Evolutionary conservation across 1,140 invertebrate genomes (phyloP).

Genomic region (Propsilocerus akamusi): DNA sequence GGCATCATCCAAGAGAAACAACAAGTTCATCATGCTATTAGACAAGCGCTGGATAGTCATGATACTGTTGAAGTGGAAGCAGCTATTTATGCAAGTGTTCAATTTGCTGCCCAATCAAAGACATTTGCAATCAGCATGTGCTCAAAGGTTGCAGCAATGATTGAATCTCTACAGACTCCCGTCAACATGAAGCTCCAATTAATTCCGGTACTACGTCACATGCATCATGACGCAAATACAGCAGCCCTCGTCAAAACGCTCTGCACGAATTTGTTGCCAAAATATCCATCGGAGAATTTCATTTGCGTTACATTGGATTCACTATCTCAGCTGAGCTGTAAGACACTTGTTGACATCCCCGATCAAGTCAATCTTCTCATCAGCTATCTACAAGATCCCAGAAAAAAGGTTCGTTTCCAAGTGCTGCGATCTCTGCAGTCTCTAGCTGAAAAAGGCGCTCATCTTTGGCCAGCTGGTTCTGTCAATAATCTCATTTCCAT

Average conservation of each 20-base stretch:
- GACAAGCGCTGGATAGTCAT: conserved; percentile 81
- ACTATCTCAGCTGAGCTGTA: conserved; percentile 67
- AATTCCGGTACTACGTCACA: conserved; percentile 80
- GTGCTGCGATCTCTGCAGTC: conserved; percentile 54
- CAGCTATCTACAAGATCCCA: conserved; percentile 31
- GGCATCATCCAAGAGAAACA: conserved; percentile 84
- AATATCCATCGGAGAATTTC: conserved; percentile 77
- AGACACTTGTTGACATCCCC: conserved; percentile 79
- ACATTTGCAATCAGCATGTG: conserved; percentile 93
- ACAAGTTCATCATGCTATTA: conserved; percentile 87
- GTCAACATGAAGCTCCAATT: conserved; percentile 80
- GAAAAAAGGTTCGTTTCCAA: conserved; percentile 51
- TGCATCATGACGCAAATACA: conserved; percentile 80
- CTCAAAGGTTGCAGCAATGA: conserved; percentile 89
- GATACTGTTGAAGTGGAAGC: conserved; percentile 90
- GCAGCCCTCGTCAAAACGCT: conserved; percentile 63
- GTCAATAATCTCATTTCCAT: conserved; percentile 36
- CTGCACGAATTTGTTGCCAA: conserved; percentile 63
- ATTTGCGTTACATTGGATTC: conserved; percentile 72
- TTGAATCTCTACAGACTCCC: conserved; percentile 76
- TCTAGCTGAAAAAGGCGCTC: conserved; percentile 54
- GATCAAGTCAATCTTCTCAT: conserved; percentile 51
- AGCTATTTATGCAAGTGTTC: conserved; percentile 83
- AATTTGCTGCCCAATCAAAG: conserved; percentile 85
- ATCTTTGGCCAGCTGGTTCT: conserved; percentile 59